Evolutionary conservation across 2,797 vertebrate genomes (phyloP), one percentile per base, ranked within the genome.

Genomic region (Dryobates pubescens): DNA sequence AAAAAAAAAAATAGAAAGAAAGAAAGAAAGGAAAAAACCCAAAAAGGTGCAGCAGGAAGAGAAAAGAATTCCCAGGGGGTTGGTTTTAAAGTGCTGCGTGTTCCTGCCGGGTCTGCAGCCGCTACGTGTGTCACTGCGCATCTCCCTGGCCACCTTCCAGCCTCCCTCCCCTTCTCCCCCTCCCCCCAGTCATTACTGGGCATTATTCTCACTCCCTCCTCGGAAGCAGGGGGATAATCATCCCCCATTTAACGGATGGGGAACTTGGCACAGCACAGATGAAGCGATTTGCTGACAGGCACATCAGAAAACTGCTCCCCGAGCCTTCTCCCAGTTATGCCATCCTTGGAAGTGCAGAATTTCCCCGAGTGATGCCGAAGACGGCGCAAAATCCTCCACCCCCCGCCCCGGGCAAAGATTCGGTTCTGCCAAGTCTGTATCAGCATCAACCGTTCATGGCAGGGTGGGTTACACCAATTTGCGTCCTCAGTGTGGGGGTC

Each of bases 281-380:
- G 13, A 27, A 90, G 78, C 6, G 88, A 88, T 95, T 90, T 91
- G 90, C 88, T 86, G 94, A 88, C 90, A 38, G 84, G 53, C 73
- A 6, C 82, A 1, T 14, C 15, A 24, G 92, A 77, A 87, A 79
- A 80, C 87, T 51, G 7, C 79, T 16, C 26, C 72, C 54, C 45
- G 3, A 82, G 90, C 83, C 4, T 90, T 63, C 86, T 36, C 77
- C 70, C 92, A 32, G 13, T 87, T 57, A 77, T 58, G 69, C 89
- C 75, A 19, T 68, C 81, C 94, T 61, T 13, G 83, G 29, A 64
- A 54, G 68, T 3, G 88, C 83, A 13, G n/a, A 0, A 74, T 85
- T 76, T 79, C 88, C 90, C 83, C 1, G 43, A 8, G 84, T 11
- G 84, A 29, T 89, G 41, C 91, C 87, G 23, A 54, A 36, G 82